Evolutionary conservation across 2,888 invertebrate species (phyloP), one percentile per base, ranked within the genome.

Genomic region (Eurois occulta): DNA sequence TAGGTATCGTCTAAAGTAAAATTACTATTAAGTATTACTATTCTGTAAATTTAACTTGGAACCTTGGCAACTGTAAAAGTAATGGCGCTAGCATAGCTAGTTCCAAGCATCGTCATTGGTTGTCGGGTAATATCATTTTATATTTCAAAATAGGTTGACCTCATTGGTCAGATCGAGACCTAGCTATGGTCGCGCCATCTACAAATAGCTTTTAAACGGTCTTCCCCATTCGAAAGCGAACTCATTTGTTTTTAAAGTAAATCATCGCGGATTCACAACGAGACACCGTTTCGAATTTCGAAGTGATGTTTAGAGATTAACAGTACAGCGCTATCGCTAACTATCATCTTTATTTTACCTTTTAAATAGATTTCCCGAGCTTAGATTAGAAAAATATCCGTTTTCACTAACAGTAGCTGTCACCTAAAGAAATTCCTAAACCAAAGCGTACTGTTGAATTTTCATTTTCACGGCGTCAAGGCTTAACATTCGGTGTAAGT

Each of bases 221-320:
- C 13, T n/a, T n/a, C 55, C 1, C 4, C 5, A 55, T 55, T 69
- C 8, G 24, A 67, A 62, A 35, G 1, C 32, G 21, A 70, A 70
- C 35, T 68, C 24, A 35, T 48, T 70, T 58, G 28, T 60, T 38
- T 70, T 38, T 21, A n/a, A 38, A 38, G 21, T 60, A 70, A 28
- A 38, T 58, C 58, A 18, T 58, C 28, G 58, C 16, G 28, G 7
- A 7, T 16, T 58, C 58, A 28, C 28, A 58, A 18, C 41, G 64
- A 62, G 38, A 71, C 18, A n/a, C 2, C 16, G 43, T 72, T 72
- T 72, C 32, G 43, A 46, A 66, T 67, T 72, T 46, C 6, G 35
- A 66, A 66, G 21, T 35, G 35, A 46, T 24, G 18, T 55, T 28
- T 58, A 41, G 38, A 28, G 32, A 62, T 21, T 28, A 2, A 8